phyloP scores from a whole-genome alignment of 2,797 vertebrate genomes.

The Sciurus vulgaris region DNA sequence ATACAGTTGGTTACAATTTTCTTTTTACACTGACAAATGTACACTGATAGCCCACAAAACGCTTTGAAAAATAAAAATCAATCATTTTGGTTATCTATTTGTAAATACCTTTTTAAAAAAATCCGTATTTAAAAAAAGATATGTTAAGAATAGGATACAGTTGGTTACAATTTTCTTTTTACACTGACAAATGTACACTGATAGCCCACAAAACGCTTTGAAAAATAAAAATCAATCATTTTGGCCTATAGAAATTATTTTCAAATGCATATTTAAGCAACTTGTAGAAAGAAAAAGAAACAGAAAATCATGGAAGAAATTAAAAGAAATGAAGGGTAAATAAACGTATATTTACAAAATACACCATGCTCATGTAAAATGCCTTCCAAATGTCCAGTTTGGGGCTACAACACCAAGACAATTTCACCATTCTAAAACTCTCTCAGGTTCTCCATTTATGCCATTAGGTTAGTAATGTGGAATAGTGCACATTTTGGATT shows the following conservation, averaged over 20 bases:
- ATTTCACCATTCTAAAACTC: conserved; percentile 76
- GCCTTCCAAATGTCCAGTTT: conserved; percentile 60
- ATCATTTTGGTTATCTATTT: conserved; percentile 58
- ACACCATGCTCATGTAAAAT: conserved; percentile 71
- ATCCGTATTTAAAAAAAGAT: not conserved
- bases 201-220: not conserved
- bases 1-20: conserved; percentile 41
- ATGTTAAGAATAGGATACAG: conserved; percentile 21
- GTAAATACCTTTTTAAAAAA: conserved; percentile 34
- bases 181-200: not conserved
- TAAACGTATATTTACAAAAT: conserved; percentile 67
- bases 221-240: conserved; percentile 55
- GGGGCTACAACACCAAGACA: conserved; percentile 62
- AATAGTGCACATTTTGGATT: conserved; percentile 74
- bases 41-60: not conserved
- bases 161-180: conserved; percentile 62
- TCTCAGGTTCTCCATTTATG: conserved; percentile 81
- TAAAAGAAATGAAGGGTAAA: conserved; percentile 76
- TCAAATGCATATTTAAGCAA: conserved; percentile 84
- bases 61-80: conserved; percentile 31
- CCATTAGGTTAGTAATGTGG: conserved; percentile 60
- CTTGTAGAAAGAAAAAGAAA: conserved; percentile 75
- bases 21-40: conserved; percentile 44
- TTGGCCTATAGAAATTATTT: conserved; percentile 72
- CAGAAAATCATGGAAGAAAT: conserved; percentile 65